Conservation (phyloP, 2,113 vertebrate species). For the Dunckerocampus dactyliophorus region DNA sequence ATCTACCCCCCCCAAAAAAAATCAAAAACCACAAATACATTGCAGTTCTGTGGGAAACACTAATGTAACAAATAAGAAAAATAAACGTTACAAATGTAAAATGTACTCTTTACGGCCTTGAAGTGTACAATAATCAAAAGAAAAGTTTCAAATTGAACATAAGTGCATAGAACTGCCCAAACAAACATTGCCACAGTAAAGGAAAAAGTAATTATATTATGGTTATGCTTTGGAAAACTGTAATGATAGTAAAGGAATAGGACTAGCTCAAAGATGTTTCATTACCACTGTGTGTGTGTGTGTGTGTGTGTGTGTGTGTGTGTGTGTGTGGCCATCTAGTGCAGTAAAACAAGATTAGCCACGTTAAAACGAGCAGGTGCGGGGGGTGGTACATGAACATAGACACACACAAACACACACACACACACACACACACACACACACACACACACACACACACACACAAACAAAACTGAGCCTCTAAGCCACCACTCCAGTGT, state of each 20-base stretch:
- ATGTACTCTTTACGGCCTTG: no score
- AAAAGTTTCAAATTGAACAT: no score
- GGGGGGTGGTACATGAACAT: constrained; percentile 7
- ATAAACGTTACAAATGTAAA: no score
- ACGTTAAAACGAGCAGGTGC: constrained; percentile 19
- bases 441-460: constrained; percentile 9
- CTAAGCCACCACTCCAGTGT: constrained; percentile 71
- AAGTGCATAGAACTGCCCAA: no score
- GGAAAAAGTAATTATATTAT: not conserved
- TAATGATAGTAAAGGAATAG: constrained; percentile 7
- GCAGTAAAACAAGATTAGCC: constrained; percentile 26
- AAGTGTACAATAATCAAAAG: no score
- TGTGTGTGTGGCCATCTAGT: constrained; percentile 16
- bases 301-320: constrained; percentile 8
- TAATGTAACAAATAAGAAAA: no score
- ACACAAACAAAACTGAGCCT: constrained; percentile 39
- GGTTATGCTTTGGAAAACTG: constrained; percentile 3
- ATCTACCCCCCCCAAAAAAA: no score
- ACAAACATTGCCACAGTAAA: no score
- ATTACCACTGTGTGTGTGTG: constrained; percentile 1
- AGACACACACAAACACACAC: constrained; percentile 3
- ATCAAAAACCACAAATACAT: no score
- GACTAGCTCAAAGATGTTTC: constrained; percentile 29
- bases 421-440: constrained; percentile 11
- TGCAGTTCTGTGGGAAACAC: no score